A percentile compares a stretch with the other conserved stretches of the same genome.
phyloP scores from a whole-genome alignment of 2,797 vertebrate genomes.

The Pterois miles region DNA sequence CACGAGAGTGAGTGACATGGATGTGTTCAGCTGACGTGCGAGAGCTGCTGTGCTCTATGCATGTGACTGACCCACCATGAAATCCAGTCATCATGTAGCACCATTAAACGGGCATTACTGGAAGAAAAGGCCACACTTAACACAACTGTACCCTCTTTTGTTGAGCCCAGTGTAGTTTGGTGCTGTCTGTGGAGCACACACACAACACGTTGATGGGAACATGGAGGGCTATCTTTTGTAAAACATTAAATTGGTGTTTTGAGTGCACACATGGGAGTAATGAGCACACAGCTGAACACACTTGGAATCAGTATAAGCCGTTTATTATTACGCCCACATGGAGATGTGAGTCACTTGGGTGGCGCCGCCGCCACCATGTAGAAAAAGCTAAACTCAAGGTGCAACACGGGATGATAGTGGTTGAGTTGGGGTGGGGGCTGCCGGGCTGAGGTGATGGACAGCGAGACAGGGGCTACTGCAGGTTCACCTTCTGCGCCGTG shows the following conservation, averaged over 20 bases:
- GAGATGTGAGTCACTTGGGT: constrained; percentile 76
- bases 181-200: constrained; percentile 27
- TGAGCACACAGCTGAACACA: constrained; percentile 64
- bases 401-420: constrained; percentile 47
- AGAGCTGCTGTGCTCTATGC: constrained; percentile 25
- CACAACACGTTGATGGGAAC: constrained; percentile 55
- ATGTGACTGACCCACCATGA: constrained; percentile 22
- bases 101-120: constrained; percentile 35
- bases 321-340: constrained; percentile 75
- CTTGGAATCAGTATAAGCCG: constrained; percentile 61
- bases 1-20: constrained; percentile 27
- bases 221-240: constrained; percentile 49
- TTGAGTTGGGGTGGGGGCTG: constrained; percentile 21
- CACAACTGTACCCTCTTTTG: constrained; percentile 7
- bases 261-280: constrained; percentile 74
- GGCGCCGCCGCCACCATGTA: constrained; percentile 66
- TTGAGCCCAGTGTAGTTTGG: background rate
- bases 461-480: constrained; percentile 60
- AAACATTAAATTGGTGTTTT: constrained; percentile 76
- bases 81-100: constrained; percentile 28
- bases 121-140: constrained; percentile 8
- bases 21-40: constrained; percentile 27
- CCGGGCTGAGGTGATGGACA: constrained; percentile 65
- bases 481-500: constrained; percentile 80
- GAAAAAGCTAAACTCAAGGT: constrained; percentile 55